Percentiles rank a stretch among this genome's conserved stretches.
Evolutionary conservation across 30 jellyfish, hydroid and myxozoan genomes (phyloP).

Genomic region (Catostylus mosaicus): DNA sequence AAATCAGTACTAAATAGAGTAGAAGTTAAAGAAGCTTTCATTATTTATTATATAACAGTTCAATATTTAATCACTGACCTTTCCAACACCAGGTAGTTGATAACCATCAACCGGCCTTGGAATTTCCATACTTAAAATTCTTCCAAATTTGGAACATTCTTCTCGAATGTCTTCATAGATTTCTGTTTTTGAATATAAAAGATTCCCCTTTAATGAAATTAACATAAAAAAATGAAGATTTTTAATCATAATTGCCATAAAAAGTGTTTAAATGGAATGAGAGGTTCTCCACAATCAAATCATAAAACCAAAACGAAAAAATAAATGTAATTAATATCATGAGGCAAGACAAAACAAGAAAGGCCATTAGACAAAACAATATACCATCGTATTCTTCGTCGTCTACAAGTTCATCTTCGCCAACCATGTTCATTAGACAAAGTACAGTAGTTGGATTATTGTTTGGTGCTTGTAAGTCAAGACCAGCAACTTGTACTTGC

Average conservation of each 20-base stretch:
- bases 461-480: conserved; percentile 71
- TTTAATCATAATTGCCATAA: not conserved
- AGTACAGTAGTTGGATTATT: conserved; percentile 87
- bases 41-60: no score
- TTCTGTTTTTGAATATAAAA: conserved; percentile 36
- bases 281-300: no score
- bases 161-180: conserved; percentile 95
- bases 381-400: conserved; percentile 98
- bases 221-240: not conserved
- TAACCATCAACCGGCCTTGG: conserved; percentile 90
- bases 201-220: not conserved
- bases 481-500: conserved; percentile 91
- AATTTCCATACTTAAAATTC: conserved; percentile 90
- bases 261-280: no score
- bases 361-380: no score
- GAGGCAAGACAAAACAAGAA: no score
- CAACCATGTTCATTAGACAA: conserved; percentile 94
- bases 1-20: no score
- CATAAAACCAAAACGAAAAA: no score
- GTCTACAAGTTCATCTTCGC: conserved; percentile 85
- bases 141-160: conserved; percentile 96
- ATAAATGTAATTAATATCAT: no score
- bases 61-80: no score
- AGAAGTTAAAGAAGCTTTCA: no score
- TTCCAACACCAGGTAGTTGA: conserved; percentile 87